Evolutionary conservation across 2,888 invertebrate species (phyloP).

Genomic region (Pycnomerus fuliginosus): DNA sequence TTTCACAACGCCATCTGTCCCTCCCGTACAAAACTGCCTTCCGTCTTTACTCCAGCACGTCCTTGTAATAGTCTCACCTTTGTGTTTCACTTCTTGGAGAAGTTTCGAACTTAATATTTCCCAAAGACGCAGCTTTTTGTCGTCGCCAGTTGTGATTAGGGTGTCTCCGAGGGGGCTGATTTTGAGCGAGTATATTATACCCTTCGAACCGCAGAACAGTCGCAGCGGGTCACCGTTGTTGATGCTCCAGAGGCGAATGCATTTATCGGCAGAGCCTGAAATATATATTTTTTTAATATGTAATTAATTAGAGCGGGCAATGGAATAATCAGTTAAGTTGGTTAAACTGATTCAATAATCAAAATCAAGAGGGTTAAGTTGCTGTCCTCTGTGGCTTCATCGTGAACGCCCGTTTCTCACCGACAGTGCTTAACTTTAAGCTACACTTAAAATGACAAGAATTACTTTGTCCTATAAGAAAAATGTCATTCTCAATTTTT

Average conservation of each 20-base stretch:
- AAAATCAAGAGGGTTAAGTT: too few relatives aligned
- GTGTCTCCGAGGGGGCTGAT: constrained; percentile 85
- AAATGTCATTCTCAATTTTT: too few relatives aligned
- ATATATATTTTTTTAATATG: too few relatives aligned
- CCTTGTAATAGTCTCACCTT: constrained; percentile 62
- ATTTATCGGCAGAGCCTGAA: constrained; percentile 90
- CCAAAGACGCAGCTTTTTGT: constrained; percentile 71
- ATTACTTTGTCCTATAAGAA: too few relatives aligned
- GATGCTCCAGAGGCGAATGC: constrained; percentile 83
- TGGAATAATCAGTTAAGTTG: too few relatives aligned
- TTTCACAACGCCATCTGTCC: constrained; percentile 63
- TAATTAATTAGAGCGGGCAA: too few relatives aligned
- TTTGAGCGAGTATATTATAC: constrained; percentile 71
- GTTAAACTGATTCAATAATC: too few relatives aligned
- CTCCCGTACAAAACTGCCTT: constrained; percentile 64
- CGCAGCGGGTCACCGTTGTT: constrained; percentile 80
- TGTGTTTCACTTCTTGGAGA: constrained; percentile 65
- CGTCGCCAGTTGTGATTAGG: constrained; percentile 82
- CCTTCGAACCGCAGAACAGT: constrained; percentile 76
- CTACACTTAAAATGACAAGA: too few relatives aligned
- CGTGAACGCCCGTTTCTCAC: too few relatives aligned
- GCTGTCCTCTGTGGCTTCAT: too few relatives aligned
- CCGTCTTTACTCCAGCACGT: constrained; percentile 64
- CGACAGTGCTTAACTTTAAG: too few relatives aligned
- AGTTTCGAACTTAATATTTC: constrained; percentile 67